phyloP scores from a whole-genome alignment of 2,113 vertebrate species.

The Lepisosteus oculatus region DNA sequence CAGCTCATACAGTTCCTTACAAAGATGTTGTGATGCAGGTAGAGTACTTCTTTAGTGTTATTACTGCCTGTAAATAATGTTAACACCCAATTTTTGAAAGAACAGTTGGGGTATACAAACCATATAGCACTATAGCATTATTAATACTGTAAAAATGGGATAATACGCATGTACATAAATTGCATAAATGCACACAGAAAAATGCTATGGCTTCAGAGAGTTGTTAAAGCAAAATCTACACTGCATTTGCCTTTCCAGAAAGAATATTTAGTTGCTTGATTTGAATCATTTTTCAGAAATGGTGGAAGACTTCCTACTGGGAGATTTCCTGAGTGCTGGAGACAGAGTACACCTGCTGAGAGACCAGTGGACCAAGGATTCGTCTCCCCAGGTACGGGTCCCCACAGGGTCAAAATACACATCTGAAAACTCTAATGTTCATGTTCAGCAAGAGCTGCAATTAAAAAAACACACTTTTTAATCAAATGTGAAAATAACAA shows the following conservation, averaged over 20 bases:
- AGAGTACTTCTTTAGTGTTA: too few species aligned
- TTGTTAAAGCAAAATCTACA: conserved; percentile 1
- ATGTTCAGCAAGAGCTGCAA: background rate
- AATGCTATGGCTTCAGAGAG: conserved; percentile 39
- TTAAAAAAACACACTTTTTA: background rate
- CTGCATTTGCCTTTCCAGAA: background rate
- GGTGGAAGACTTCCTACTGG: conserved; percentile 23
- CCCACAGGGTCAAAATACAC: background rate
- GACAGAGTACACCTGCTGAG: conserved; percentile 27
- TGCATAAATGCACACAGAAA: conserved; percentile 44
- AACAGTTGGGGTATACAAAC: too few species aligned
- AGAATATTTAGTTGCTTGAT: background rate
- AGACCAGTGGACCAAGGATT: conserved; percentile 25
- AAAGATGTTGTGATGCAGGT: too few species aligned
- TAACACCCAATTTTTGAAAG: too few species aligned
- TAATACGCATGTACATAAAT: conserved; percentile 41
- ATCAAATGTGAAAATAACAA: too few species aligned
- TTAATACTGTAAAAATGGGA: conserved; percentile 1
- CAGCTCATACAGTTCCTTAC: too few species aligned
- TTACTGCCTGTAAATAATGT: too few species aligned
- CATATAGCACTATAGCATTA: background rate
- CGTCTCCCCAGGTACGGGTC: conserved; percentile 42
- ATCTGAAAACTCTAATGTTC: background rate
- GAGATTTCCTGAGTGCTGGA: conserved; percentile 8
- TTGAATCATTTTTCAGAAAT: conserved; percentile 25